phyloP scores from a whole-genome alignment of 2,113 vertebrate species.

The Gallinago jamesoni region DNA sequence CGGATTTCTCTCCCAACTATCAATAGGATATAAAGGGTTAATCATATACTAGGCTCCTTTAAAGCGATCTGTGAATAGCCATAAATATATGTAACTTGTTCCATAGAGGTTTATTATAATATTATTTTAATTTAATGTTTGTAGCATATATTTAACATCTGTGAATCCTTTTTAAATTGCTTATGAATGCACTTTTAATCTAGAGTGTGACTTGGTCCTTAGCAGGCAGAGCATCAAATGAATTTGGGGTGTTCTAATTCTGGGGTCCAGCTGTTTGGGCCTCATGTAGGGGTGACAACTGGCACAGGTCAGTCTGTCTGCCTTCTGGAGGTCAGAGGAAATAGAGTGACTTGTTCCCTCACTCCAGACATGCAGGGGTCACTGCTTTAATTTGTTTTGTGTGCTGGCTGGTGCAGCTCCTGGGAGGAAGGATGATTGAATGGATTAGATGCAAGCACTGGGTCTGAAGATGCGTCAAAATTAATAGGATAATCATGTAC shows the following conservation, averaged over 20 bases:
- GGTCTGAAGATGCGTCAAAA: not conserved
- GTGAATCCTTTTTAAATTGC: not conserved
- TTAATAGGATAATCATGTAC: not conserved
- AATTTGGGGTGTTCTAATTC: not conserved
- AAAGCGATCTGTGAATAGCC: not conserved
- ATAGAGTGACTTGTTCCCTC: not conserved
- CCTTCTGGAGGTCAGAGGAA: not conserved
- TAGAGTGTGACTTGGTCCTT: not conserved
- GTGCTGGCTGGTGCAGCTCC: not conserved
- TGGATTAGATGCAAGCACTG: not conserved
- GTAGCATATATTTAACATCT: not conserved
- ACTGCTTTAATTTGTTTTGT: not conserved
- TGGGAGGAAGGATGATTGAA: not conserved
- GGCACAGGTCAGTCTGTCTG: not conserved
- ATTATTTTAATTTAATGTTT: not conserved
- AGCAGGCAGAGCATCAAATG: not conserved
- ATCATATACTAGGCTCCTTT: not conserved
- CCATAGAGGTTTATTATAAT: not conserved
- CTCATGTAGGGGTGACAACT: rapidly evolving
- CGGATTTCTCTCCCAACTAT: not conserved
- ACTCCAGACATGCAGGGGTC: not conserved
- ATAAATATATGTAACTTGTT: not conserved
- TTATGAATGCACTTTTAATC: not conserved
- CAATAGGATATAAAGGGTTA: not conserved
- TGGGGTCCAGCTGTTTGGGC: not conserved